Evolutionary conservation across 2,797 vertebrate species (phyloP), one percentile per base, ranked within the genome.

Genomic region (Phaenicophaeus curvirostris): DNA sequence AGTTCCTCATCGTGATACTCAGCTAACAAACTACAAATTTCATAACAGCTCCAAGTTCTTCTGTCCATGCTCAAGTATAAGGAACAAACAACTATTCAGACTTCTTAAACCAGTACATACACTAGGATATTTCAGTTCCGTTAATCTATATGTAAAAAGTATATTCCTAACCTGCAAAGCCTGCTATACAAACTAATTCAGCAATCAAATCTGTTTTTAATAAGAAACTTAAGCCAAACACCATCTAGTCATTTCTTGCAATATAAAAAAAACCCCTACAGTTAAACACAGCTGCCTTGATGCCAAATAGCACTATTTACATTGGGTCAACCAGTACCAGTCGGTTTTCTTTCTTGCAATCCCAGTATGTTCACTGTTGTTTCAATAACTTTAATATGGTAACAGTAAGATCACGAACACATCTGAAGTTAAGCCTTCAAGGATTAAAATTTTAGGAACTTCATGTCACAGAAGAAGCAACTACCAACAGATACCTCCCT

Each of bases 141-240:
- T 82, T 21, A 88, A 85, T 78, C 69, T 74, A 30, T 59, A 90
- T 31, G 41, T 71, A 50, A 95, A 95, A 97, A 89, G 53, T 54
- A 54, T 28, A 67, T 68, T 89, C 94, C 84, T 84, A 94, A 85
- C 66, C 79, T 67, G 66, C 79, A 86, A 54, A 90, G 87, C 72
- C 37, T 77, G 41, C 39, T 86, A 48, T 11, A 77, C 9, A 80
- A 82, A 94, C 50, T 89, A 97, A 96, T 94, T 89, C 73, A 90
- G 78, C 65, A 92, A 94, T 67, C 79, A 94, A 94, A 89, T 80
- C 67, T 93, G 71, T 10, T 94, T 95, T 91, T 11, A 93, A 82
- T 74, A 84, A 92, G 61, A 78, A 92, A 89, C 27, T 93, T 68
- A 97, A 96, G 91, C 42, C 54, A 90, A 91, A 65, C 33, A 75